Evolutionary conservation across 2,113 vertebrate species (phyloP), one percentile per base, ranked within the genome.

Genomic region (Talpa occidentalis): DNA sequence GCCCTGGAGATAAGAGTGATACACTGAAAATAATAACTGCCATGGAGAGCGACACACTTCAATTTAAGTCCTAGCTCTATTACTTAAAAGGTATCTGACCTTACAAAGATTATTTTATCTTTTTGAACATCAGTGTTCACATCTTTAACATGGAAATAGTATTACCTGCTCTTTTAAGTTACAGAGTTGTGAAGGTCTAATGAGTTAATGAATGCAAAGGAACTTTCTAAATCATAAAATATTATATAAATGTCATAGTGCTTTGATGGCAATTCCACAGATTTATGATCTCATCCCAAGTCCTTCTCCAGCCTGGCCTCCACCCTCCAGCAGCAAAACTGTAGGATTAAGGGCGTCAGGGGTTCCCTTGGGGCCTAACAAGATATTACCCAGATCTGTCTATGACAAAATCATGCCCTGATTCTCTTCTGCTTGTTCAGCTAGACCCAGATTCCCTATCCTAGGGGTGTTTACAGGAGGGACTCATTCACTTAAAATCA

Each of bases 141-240:
- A 40, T 96, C 90, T 94, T 95, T 93, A 92, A 82, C 66, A 44
- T 44, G 72, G 87, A 90, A 79, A 80, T 44, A 28, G 40, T 62
- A 76, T 62, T 89, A 77, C 79, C 83, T 72, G 59, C 22, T 95
- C 59, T 44, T 77, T 86, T 69, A 80, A 66, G 82, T 84, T 66
- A 84, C 59, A 92, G 91, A 79, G 56, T 79, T 89, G 74, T 96
- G 96, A 95, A 97, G 91, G 94, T 86, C 93, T 96, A 93, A 87
- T 62, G 72, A 91, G 89, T 91, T 94, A 94, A 96, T 73, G 91
- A 91, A 96, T 89, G 82, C 79, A 82, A 91, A 92, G 64, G 30
- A 91, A 95, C 28, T 49, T 93, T 93, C 79, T 76, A 93, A 95
- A 81, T 95, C 70, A 83, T 84, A 90, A 92, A 95, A 60, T 88